Conservation (phyloP, 30 jellyfish, hydroid and myxozoan genomes). For the Nemopilema nomurai region DNA sequence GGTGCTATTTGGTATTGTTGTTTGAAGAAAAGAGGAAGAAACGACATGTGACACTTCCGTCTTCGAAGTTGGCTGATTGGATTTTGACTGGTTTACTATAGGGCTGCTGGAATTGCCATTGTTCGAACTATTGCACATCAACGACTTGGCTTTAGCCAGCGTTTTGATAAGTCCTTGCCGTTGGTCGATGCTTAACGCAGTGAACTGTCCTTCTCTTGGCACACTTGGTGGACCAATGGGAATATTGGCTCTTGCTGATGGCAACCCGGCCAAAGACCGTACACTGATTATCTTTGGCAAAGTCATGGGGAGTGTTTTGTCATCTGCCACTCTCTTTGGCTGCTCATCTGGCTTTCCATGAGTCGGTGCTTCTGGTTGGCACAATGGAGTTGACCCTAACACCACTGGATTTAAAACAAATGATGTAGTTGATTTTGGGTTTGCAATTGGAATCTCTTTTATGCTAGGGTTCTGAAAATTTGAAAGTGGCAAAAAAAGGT, state of each 20-base stretch:
- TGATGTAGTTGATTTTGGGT: background rate
- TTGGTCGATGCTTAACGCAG: background rate
- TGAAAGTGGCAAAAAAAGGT: background rate
- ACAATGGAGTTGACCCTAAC: background rate
- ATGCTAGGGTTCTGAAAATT: background rate
- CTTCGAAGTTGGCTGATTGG: no score
- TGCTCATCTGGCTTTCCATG: background rate
- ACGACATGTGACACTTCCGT: no score
- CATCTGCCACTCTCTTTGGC: background rate
- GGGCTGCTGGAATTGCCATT: background rate
- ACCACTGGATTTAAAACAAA: background rate
- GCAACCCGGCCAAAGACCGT: conserved; percentile 34
- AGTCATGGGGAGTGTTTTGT: background rate
- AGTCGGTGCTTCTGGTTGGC: background rate
- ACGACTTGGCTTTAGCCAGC: background rate
- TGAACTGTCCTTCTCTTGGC: background rate
- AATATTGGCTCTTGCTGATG: background rate
- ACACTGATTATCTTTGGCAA: conserved; percentile 36
- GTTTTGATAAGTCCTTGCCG: background rate
- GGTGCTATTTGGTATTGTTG: no score
- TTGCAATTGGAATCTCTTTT: background rate
- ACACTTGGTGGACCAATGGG: no score
- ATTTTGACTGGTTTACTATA: no score
- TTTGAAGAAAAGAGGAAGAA: no score
- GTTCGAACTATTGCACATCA: background rate